Evolutionary conservation across 1,140 invertebrate species (phyloP).

Genomic region (Orius laevigatus): DNA sequence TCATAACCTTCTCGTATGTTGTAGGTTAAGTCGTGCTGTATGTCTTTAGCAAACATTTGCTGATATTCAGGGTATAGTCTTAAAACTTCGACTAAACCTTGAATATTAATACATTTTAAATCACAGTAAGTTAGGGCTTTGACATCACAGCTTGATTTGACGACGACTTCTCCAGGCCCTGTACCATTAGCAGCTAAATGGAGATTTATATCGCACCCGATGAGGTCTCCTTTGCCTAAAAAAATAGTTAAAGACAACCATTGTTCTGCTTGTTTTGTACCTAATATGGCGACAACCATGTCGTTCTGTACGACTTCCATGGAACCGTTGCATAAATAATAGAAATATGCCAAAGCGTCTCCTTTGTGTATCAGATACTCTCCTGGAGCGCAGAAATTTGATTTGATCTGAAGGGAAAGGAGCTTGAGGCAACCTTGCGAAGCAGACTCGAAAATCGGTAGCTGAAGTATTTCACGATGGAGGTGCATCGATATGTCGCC

Average conservation of each 20-base stretch:
- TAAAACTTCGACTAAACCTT: slow-evolving; percentile 76
- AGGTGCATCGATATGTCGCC: slow-evolving; percentile 92
- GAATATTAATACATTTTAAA: slow-evolving; percentile 84
- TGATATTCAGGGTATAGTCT: slow-evolving; percentile 86
- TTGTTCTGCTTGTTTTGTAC: no score
- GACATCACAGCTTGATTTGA: slow-evolving; percentile 87
- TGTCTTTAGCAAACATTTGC: slow-evolving; percentile 80
- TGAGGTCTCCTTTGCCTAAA: slow-evolving; percentile 85
- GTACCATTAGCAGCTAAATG: slow-evolving; percentile 40
- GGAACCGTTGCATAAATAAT: slow-evolving; percentile 92
- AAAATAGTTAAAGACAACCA: slow-evolving; percentile 16
- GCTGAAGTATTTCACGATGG: slow-evolving; percentile 80
- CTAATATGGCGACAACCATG: slow-evolving; percentile 95
- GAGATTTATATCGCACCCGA: slow-evolving; percentile 82
- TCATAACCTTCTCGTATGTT: slow-evolving; percentile 88
- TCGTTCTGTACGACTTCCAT: slow-evolving; percentile 97
- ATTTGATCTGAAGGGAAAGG: slow-evolving; percentile 71
- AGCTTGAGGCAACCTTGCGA: slow-evolving; percentile 86
- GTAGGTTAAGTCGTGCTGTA: slow-evolving; percentile 88
- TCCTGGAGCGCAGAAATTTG: slow-evolving; percentile 85
- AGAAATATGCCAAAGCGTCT: slow-evolving; percentile 88
- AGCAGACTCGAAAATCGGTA: slow-evolving; percentile 85
- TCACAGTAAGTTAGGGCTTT: slow-evolving; percentile 90
- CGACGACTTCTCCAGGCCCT: slow-evolving; percentile 50
- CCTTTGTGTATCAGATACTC: slow-evolving; percentile 94